These are phyloP conservation scores for Pipa parva DNA, from an alignment of 2,113 vertebrate genomes.

Conservation along the genomic window DNA sequence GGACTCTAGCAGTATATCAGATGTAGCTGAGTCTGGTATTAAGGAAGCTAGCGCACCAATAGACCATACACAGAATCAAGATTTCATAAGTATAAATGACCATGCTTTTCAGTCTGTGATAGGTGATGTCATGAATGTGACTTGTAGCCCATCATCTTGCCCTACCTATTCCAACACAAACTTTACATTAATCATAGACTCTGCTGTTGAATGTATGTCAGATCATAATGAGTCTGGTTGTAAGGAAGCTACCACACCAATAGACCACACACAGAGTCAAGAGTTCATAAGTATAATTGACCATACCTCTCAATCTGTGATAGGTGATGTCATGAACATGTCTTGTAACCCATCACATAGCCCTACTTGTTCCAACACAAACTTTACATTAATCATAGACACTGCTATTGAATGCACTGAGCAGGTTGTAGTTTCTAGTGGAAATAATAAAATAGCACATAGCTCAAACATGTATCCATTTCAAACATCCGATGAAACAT, in stretches of 20 bases:
- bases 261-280: slow-evolving; percentile 28
- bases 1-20: slow-evolving; percentile 28
- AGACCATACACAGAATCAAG: slow-evolving; percentile 30
- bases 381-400: not conserved
- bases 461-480: not conserved
- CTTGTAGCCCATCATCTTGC: not conserved
- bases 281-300: slow-evolving; percentile 50
- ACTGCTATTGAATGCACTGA: not conserved
- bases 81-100: slow-evolving; percentile 50
- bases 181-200: not conserved
- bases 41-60: not conserved
- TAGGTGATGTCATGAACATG: slow-evolving; percentile 45
- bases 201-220: too few species aligned
- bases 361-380: not conserved
- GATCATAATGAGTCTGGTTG: not conserved
- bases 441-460: not conserved
- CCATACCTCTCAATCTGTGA: slow-evolving; percentile 48
- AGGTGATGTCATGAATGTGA: slow-evolving; percentile 43
- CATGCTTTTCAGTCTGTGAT: slow-evolving; percentile 49
- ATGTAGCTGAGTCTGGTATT: not conserved
- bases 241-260: not conserved
- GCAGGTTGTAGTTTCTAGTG: not conserved
- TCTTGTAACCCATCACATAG: not conserved
- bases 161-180: not conserved
- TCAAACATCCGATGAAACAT: not conserved